Percentiles rank a stretch among this genome's conserved stretches.
These are phyloP conservation scores for Hippopotamyrus pictus DNA, from an alignment of 2,797 vertebrate species.

Conservation along the genomic window DNA sequence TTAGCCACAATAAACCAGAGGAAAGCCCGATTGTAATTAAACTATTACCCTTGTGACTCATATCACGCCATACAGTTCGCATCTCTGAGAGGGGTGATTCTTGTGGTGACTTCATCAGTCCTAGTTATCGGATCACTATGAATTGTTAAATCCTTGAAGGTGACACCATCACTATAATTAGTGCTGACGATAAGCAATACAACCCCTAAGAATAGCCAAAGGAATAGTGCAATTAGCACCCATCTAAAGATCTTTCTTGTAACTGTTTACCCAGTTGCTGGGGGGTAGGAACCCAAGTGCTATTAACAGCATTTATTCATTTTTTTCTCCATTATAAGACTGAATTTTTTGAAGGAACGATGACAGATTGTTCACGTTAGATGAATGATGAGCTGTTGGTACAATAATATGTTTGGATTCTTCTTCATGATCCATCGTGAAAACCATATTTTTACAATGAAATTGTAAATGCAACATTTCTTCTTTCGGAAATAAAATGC, in stretches of 20 bases:
- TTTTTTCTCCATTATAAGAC: background rate
- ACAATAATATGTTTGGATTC: background rate
- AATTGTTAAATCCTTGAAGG: background rate
- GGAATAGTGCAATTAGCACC: background rate
- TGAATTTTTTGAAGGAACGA: background rate
- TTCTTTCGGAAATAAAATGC: background rate
- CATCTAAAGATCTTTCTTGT: background rate
- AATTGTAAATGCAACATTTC: background rate
- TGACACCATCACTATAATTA: background rate
- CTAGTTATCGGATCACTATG: background rate
- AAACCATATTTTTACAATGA: background rate
- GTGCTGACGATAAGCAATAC: background rate
- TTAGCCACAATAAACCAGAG: background rate
- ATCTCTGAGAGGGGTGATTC: background rate
- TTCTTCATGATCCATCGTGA: background rate
- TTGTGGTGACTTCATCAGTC: background rate
- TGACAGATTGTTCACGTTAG: background rate
- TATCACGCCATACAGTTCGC: background rate
- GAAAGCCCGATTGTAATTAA: background rate
- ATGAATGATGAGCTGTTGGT: background rate
- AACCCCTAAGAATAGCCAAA: background rate
- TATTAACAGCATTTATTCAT: background rate
- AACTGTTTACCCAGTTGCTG: background rate
- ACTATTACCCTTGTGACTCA: background rate
- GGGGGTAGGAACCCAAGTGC: background rate